These are phyloP conservation scores for Lutraria rhynchaena DNA, from an alignment of 1,140 invertebrate species.

Conservation along the genomic window DNA sequence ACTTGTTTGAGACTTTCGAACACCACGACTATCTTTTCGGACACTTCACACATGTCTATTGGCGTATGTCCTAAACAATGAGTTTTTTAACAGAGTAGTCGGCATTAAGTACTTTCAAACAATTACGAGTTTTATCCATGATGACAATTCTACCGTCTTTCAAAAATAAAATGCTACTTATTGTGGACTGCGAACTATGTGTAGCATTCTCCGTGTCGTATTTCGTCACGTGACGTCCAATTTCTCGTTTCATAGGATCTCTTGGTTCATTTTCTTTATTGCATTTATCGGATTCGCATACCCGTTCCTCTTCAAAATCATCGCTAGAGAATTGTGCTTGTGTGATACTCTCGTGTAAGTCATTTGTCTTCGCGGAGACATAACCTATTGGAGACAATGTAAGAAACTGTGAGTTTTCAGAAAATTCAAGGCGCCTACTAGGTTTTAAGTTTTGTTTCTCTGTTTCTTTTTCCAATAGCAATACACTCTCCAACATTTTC, in stretches of 20 bases:
- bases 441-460: neutral
- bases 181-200: neutral
- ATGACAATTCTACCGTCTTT: conserved; percentile 3
- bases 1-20: neutral
- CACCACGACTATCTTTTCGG: neutral
- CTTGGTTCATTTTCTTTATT: neutral
- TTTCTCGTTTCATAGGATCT: neutral
- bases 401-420: neutral
- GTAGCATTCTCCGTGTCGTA: neutral
- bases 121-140: neutral
- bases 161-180: conserved; percentile 6
- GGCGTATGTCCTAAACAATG: neutral
- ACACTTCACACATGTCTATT: conserved; percentile 9
- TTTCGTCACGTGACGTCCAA: no score
- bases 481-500: neutral
- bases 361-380: neutral
- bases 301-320: neutral
- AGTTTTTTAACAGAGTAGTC: neutral
- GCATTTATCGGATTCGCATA: neutral
- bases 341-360: neutral
- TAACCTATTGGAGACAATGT: neutral
- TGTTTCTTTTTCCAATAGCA: neutral
- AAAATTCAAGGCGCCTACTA: neutral
- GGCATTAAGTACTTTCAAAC: neutral
- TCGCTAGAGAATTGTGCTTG: conserved; percentile 5